Base-by-base conservation (phyloP, 2,888 invertebrate genomes). In the Escarpia spicata region DNA sequence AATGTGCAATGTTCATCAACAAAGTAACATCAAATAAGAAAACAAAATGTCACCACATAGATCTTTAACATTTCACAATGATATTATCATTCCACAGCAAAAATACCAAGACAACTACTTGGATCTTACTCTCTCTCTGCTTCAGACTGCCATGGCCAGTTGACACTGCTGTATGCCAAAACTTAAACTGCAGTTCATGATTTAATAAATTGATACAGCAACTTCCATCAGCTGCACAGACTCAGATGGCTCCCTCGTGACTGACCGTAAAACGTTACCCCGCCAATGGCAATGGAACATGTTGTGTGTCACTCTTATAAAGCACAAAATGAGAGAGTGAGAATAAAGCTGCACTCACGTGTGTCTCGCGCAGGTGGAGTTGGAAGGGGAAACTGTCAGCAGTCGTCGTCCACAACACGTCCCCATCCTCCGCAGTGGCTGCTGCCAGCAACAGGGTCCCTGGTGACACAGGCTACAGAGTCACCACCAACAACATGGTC, bases 351-450 rank as follows among this genome's bases (percentile, higher is more conserved):
- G 19, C 19, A 89, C 95, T 94, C 95, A 96, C 97, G 94, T 96
- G 95, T 19, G 96, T 95, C 94, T 97, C 97, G 95, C 96, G 96
- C 9, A 97, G 95, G 91, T 96, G 96, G 52, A 94, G 95, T 92
- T 96, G 97, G 95, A 98, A 97, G 92, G 98, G 97, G 96, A 98
- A 98, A 58, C 98, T 97, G 95, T 98, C 98, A 31, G 97, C 97
- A 94, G 97, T 98, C 92, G 98, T 97, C 93, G 98, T 97, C 98
- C 98, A 98, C 37, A 98, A 96, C 15, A 98, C 97, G 96, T 98
- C 98, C 94, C 97, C 97, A 93, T 98, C 98, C 94, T 98, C 98
- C 92, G 97, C 97, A 90, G 97, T 97, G 0, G 97, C 97, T 1
- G 97, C 97, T 43, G 98, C 97, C 95, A 98, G 96, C 91, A 98